phyloP scores from a whole-genome alignment of 2,888 invertebrate genomes.

The Heliconius ismenius region DNA sequence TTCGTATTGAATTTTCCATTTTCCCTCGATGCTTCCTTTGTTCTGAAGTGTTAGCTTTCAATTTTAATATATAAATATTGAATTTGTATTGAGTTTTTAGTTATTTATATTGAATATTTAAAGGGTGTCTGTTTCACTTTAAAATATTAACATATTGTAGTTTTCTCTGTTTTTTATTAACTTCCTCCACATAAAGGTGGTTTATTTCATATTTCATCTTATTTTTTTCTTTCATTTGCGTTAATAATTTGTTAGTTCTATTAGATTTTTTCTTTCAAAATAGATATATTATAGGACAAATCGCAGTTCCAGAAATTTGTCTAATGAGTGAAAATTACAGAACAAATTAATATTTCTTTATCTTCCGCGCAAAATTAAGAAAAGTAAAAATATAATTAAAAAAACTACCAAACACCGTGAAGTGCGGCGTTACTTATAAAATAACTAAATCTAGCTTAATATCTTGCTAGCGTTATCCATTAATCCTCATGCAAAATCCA shows the following conservation, averaged over 20 bases:
- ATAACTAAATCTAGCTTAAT: not conserved
- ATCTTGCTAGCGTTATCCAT: not conserved
- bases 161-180: not conserved
- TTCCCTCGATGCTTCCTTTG: constrained; percentile 32
- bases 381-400: too few relatives aligned
- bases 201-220: not conserved
- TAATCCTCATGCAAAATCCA: constrained; percentile 3
- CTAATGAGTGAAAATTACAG: too few relatives aligned
- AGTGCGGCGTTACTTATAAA: not conserved
- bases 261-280: too few relatives aligned
- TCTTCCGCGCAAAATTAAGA: too few relatives aligned
- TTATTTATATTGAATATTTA: not conserved
- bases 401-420: not conserved
- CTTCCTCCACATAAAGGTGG: not conserved
- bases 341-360: too few relatives aligned
- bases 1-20: constrained; percentile 45
- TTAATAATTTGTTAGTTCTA: too few relatives aligned
- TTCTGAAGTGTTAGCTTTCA: constrained; percentile 36
- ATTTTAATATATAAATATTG: constrained; percentile 34
- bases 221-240: not conserved
- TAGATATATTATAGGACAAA: too few relatives aligned
- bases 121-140: not conserved
- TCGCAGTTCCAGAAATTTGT: too few relatives aligned
- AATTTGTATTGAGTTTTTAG: not conserved
- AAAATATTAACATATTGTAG: not conserved